Base-by-base conservation (phyloP, 2,888 invertebrate species). In the Notocelia uddmanniana region DNA sequence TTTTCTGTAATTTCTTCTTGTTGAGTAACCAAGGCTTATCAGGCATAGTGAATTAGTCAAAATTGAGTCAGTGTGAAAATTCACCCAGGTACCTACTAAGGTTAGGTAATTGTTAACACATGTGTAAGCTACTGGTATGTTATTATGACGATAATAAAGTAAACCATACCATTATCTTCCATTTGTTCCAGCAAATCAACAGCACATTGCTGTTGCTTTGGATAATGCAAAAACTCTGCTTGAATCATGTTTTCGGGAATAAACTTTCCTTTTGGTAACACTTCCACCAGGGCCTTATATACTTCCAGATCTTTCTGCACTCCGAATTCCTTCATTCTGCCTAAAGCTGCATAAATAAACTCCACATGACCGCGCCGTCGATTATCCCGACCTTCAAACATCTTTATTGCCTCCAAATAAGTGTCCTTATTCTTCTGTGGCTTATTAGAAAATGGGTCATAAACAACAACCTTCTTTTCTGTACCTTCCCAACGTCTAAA, bases 181-280 rank as follows among this genome's bases (percentile, higher is more conserved):
- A 99, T 99, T 94, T 98, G 97, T 80, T 97, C 97, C 31, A 99
- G 90, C 66, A 99, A 85, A 85, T 97, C 97, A n/a, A 98, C 95
- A 50, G 97, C 97, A 89, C 98, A 98, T 75, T 98, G 97, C 82
- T 99, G 99, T 83, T 99, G 99, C 85, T 97, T 97, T 0, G 99
- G 98, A 92, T 97, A 99, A 87, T 99, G 98, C 95, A 97, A 95
- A 80, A 98, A 97, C 88, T 98, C 98, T 0, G 96, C 95, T 94
- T 99, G 98, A 88, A 97, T 96, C 55, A 96, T 90, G 85, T 97
- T 98, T 45, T 90, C 91, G 0, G 99, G 96, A 76, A 99, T 95
- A 90, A 98, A 97, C 87, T 95, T 97, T 55, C 98, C 98, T 89
- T 98, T 97, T 0, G 98, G 98, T 86, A 99, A 94, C 52, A 98